Evolutionary conservation across 2,113 vertebrate species (phyloP).

Genomic region (Prionailurus bengalensis): DNA sequence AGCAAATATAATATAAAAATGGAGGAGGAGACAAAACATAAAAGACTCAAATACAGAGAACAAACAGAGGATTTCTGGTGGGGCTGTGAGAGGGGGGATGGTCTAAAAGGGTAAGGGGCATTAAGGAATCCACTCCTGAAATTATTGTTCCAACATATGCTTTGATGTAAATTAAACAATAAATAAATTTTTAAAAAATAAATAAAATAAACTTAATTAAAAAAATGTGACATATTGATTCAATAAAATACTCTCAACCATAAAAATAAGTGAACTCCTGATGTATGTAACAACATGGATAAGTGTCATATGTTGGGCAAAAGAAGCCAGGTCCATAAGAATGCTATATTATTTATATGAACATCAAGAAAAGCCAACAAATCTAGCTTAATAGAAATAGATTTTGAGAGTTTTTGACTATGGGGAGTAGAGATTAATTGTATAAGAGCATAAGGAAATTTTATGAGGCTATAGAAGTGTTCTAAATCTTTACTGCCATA

Average conservation of each 20-base stretch:
- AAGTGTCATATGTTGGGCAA: background rate
- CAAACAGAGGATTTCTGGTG: too few species aligned
- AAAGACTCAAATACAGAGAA: too few species aligned
- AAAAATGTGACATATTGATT: background rate
- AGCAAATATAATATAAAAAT: too few species aligned
- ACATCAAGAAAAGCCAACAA: background rate
- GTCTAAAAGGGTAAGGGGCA: too few species aligned
- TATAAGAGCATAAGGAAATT: background rate
- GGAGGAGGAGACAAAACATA: too few species aligned
- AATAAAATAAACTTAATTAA: too few species aligned
- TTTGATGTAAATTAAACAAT: too few species aligned
- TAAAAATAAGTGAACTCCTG: background rate
- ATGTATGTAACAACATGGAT: background rate
- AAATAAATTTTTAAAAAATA: too few species aligned
- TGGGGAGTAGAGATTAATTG: background rate
- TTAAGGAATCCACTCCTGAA: too few species aligned
- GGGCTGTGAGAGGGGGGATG: too few species aligned
- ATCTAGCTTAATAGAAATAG: background rate
- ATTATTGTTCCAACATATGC: too few species aligned
- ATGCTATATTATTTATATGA: background rate
- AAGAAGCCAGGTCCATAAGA: background rate
- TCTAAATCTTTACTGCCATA: background rate
- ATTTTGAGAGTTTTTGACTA: background rate
- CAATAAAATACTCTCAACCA: background rate
- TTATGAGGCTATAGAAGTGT: background rate